These are phyloP conservation scores for Channa maculata DNA, from an alignment of 2,113 vertebrate species.

Conservation along the genomic window DNA sequence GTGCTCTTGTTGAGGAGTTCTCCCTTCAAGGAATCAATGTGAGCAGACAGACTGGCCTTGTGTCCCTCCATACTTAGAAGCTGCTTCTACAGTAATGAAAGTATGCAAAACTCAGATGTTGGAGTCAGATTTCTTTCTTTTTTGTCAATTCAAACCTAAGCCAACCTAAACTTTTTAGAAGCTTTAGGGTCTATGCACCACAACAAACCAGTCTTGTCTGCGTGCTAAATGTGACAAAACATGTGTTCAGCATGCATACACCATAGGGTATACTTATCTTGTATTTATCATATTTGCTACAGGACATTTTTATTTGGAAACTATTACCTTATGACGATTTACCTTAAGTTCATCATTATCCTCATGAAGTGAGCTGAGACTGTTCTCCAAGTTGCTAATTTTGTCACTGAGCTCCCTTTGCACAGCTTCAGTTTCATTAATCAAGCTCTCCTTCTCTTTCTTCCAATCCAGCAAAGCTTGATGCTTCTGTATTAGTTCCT, in stretches of 20 bases:
- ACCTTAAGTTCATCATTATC: conserved; percentile 69
- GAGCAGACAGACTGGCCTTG: conserved; percentile 75
- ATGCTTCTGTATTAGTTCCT: conserved; percentile 81
- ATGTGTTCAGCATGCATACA: too few relatives aligned
- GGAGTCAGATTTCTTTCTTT: too few relatives aligned
- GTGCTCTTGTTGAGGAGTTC: conserved; percentile 81
- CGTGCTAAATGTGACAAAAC: too few relatives aligned
- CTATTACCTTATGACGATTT: not conserved
- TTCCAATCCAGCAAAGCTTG: conserved; percentile 85
- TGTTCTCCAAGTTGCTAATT: conserved; percentile 83
- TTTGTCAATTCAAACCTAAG: too few relatives aligned
- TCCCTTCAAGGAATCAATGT: conserved; percentile 83
- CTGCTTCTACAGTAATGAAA: conserved; percentile 69
- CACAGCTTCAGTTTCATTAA: conserved; percentile 81
- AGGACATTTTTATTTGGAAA: too few relatives aligned
- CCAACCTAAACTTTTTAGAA: too few relatives aligned
- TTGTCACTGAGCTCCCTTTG: conserved; percentile 82
- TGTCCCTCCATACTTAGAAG: conserved; percentile 80
- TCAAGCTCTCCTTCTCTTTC: conserved; percentile 82
- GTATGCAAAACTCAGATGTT: not conserved
- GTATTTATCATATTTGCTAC: too few relatives aligned
- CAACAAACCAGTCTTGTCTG: too few relatives aligned
- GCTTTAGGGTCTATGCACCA: too few relatives aligned
- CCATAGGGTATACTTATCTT: too few relatives aligned
- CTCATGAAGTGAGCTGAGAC: conserved; percentile 72